Evolutionary conservation across 2,888 invertebrate genomes (phyloP), one percentile per base, ranked within the genome.

Genomic region (Amphipyra berbera): DNA sequence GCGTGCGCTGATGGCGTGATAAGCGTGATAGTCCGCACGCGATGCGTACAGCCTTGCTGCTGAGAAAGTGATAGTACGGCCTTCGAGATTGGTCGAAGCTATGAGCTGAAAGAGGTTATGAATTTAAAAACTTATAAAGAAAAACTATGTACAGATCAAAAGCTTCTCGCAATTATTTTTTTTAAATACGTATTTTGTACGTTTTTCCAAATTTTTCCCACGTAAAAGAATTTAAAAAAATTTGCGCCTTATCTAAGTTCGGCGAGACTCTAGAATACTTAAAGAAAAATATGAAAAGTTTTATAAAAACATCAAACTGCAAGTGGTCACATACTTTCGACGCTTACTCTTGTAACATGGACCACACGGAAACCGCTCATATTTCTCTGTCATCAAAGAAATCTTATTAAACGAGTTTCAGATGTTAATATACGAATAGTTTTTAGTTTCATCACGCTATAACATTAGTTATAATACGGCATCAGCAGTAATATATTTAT

Each of bases 1-100:
- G 78, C 78, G 78, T 79, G 21, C 21, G 80, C 57, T 46, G 79
- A 79, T 79, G 61, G 63, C 59, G 65, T 77, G 78, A 78, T 78
- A 79, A 73, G 52, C 65, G 57, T 75, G 79, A 77, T 21, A 21
- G 21, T 21, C 21, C 38, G 44, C 63, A 72, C 72, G 72, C 72
- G 54, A 72, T 60, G 64, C 54, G 60, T 48, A 68, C 44, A 62
- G 45, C 74, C 71, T 62, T 73, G 74, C 52, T n/a, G 41, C 68
- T 66, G 69, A 69, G 54, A 72, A 68, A 74, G 57, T 72, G 72
- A 72, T 69, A 69, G 59, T 50, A 8, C 40, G 46, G 45, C 68
- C 56, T 74, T 73, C 42, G 21, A 21, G 30, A 10, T 33, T 38
- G 63, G 69, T 21, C 2, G 9, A 74, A 63, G 63, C 0, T 10